Percentiles rank a stretch among this genome's conserved stretches.
Evolutionary conservation across 2,888 invertebrate genomes (phyloP).

Genomic region (Heteropelma amictum): DNA sequence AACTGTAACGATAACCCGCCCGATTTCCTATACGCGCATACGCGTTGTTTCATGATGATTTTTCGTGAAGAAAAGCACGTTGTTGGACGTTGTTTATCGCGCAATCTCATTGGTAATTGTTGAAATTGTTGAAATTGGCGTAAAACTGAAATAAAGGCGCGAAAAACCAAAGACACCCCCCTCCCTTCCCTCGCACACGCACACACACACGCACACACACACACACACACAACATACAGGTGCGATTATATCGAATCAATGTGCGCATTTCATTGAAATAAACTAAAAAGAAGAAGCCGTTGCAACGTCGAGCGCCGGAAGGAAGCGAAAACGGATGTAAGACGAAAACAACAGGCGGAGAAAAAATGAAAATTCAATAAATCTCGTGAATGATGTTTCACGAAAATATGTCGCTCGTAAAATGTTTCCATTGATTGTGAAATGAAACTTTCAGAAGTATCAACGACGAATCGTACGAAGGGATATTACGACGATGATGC

Average conservation of each 20-base stretch:
- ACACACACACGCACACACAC: background rate
- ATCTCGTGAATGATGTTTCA: conserved; percentile 20
- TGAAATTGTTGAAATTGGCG: conserved; percentile 23
- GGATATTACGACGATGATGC: no score
- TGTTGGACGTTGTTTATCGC: no score
- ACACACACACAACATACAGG: background rate
- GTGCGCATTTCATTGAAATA: no score
- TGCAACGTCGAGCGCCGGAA: no score
- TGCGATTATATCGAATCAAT: background rate
- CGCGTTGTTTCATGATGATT: no score
- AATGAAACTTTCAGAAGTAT: no score
- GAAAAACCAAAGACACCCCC: conserved; percentile 49
- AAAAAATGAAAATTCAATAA: conserved; percentile 35
- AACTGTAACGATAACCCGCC: conserved; percentile 40
- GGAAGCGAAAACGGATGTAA: conserved; percentile 31
- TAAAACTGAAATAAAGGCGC: conserved; percentile 36
- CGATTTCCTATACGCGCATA: no score
- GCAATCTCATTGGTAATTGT: no score
- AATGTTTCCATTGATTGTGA: no score
- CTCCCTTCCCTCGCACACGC: background rate
- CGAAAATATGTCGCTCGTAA: background rate
- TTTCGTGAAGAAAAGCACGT: no score
- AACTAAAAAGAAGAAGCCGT: no score
- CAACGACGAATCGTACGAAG: no score
- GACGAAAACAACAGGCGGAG: conserved; percentile 23